Evolutionary conservation across 2,113 vertebrate genomes (phyloP).

Genomic region (Podiceps cristatus): DNA sequence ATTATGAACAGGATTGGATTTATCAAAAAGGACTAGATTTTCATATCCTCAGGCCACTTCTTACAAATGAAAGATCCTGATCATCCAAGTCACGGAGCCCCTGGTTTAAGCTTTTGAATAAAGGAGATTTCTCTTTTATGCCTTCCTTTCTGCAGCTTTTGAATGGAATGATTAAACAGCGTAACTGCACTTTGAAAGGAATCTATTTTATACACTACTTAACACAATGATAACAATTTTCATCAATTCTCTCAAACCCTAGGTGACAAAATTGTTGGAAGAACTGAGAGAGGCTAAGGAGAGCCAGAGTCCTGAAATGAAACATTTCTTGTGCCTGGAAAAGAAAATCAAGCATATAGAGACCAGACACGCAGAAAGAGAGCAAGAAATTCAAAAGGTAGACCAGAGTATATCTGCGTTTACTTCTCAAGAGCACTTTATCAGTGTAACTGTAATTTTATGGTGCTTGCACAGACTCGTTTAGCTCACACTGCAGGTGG

Average conservation of each 20-base stretch:
- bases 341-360: slow-evolving; percentile 90
- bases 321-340: slow-evolving; percentile 86
- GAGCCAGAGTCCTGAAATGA: slow-evolving; percentile 87
- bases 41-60: not conserved
- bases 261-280: slow-evolving; percentile 88
- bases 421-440: not conserved
- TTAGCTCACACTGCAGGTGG: not conserved
- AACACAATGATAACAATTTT: not conserved
- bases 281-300: slow-evolving; percentile 91
- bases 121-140: not conserved
- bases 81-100: not conserved
- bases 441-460: not conserved
- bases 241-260: not conserved
- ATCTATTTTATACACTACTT: not conserved
- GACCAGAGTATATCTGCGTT: not conserved
- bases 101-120: not conserved
- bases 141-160: not conserved
- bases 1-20: not conserved
- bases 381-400: slow-evolving; percentile 89
- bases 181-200: not conserved
- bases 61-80: not conserved
- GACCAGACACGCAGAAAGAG: slow-evolving; percentile 83
- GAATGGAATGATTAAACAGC: not conserved
- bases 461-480: not conserved
- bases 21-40: not conserved